Percentiles rank a stretch among this genome's conserved stretches.
phyloP scores from a whole-genome alignment of 1,140 invertebrate genomes.

The Brachionus paranguensis region DNA sequence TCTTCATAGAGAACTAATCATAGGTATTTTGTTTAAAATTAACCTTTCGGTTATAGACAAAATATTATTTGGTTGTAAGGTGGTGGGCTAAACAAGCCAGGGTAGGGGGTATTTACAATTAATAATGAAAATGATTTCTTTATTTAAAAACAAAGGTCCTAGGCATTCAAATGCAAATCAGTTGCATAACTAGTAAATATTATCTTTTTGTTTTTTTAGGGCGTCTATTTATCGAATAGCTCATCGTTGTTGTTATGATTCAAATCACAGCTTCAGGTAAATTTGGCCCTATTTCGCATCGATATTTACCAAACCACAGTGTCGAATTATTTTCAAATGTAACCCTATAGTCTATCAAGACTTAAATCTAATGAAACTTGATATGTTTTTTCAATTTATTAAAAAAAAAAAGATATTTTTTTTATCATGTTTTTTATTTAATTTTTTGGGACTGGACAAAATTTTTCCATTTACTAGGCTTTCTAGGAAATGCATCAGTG shows the following conservation, averaged over 20 bases:
- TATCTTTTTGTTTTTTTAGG: background rate
- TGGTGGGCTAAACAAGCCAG: background rate
- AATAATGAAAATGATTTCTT: background rate
- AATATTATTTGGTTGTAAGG: background rate
- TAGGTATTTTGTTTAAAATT: background rate
- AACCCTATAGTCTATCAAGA: background rate
- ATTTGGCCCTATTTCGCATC: background rate
- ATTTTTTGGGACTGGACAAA: background rate
- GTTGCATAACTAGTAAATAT: background rate
- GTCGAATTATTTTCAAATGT: background rate
- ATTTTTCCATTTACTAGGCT: too few relatives aligned
- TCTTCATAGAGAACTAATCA: background rate
- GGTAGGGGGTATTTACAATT: background rate
- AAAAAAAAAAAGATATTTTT: background rate
- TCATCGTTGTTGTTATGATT: background rate
- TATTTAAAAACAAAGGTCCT: background rate
- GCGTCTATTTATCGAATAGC: background rate
- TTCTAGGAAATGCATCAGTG: background rate
- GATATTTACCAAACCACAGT: background rate
- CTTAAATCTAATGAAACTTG: background rate
- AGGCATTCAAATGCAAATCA: background rate
- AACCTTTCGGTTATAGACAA: constrained; percentile 18
- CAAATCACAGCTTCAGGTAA: background rate
- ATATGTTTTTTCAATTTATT: background rate
- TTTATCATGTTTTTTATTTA: background rate